phyloP scores from a whole-genome alignment of 2,888 invertebrate species.

The Eupithecia subfuscata region DNA sequence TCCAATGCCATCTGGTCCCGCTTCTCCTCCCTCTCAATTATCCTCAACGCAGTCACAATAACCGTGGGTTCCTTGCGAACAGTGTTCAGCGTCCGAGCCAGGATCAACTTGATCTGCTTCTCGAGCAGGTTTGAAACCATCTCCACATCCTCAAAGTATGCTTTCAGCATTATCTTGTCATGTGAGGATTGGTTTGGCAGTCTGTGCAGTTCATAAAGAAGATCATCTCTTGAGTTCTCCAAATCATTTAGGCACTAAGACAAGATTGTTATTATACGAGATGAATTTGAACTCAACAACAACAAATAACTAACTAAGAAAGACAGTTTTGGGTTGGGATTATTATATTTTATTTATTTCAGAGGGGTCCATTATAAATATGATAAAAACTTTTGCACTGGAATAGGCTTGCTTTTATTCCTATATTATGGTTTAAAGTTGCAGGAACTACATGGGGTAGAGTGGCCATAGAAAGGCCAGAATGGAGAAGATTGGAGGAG shows the following conservation, averaged over 20 bases:
- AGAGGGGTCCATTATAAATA: neutral
- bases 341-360: neutral
- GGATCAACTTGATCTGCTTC: constrained; percentile 95
- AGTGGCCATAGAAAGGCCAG: too few species aligned
- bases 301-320: too few species aligned
- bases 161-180: constrained; percentile 96
- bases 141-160: constrained; percentile 98
- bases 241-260: constrained; percentile 94
- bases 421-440: too few species aligned
- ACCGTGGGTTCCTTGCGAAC: constrained; percentile 97
- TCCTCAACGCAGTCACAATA: constrained; percentile 97
- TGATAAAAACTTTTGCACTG: neutral
- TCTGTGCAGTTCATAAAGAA: constrained; percentile 96
- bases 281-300: neutral
- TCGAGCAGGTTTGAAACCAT: constrained; percentile 93
- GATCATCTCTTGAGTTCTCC: constrained; percentile 97
- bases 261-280: constrained; percentile 3
- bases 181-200: constrained; percentile 95
- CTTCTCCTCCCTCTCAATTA: constrained; percentile 98
- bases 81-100: constrained; percentile 95
- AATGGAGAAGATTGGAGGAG: too few species aligned
- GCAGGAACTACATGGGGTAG: too few species aligned
- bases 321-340: neutral
- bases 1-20: constrained; percentile 94
- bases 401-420: too few species aligned